Percentiles rank a stretch among this genome's conserved stretches.
Conservation (phyloP, 2,888 invertebrate species). For the Lymantria dispar region DNA sequence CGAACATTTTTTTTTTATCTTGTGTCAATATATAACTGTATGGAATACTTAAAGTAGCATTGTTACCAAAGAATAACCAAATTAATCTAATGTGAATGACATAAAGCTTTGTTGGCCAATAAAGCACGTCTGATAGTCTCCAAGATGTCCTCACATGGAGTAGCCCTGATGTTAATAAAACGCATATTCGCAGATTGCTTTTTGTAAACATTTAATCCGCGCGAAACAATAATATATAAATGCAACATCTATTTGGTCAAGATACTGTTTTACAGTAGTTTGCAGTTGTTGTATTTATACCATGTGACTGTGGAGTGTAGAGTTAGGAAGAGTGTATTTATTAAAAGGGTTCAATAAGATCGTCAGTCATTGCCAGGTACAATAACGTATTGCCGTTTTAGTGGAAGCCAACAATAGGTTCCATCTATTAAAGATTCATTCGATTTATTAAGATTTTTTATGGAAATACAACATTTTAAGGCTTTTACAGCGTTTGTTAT, state of each 20-base stretch:
- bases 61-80: slow-evolving; percentile 5
- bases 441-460: too few species aligned
- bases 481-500: too few species aligned
- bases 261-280: not conserved
- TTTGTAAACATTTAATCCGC: not conserved
- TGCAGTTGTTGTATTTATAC: not conserved
- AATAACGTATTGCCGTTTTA: too few species aligned
- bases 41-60: not conserved
- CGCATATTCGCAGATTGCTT: slow-evolving; percentile 14
- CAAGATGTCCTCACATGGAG: slow-evolving; percentile 61
- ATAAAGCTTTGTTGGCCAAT: slow-evolving; percentile 46
- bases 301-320: too few species aligned
- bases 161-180: slow-evolving; percentile 31
- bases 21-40: too few species aligned
- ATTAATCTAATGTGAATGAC: slow-evolving; percentile 37
- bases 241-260: not conserved
- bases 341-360: too few species aligned
- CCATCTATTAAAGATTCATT: too few species aligned
- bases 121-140: slow-evolving; percentile 55
- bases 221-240: not conserved
- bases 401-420: too few species aligned
- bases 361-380: too few species aligned
- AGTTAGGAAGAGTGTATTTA: too few species aligned
- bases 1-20: too few species aligned
- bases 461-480: too few species aligned